Evolutionary conservation across 1,140 invertebrate genomes (phyloP).

Genomic region (Drosophila saltans): DNA sequence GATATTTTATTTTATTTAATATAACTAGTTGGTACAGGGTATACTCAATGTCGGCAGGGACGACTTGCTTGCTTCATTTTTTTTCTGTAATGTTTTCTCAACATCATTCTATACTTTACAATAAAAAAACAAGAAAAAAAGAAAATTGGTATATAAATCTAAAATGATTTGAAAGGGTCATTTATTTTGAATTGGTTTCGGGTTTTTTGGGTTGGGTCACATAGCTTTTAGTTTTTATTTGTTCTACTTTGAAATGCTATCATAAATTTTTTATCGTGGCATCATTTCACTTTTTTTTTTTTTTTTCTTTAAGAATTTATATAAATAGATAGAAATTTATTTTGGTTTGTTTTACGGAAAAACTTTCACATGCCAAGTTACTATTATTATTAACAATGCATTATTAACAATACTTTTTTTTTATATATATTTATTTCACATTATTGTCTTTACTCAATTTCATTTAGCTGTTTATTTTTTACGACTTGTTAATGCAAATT

Average conservation of each 20-base stretch:
- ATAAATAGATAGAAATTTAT: conserved; percentile 17
- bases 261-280: conserved; percentile 40
- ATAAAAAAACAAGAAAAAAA: conserved; percentile 36
- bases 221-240: conserved; percentile 19
- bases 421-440: conserved; percentile 29
- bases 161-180: conserved; percentile 52
- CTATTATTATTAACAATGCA: too few species aligned
- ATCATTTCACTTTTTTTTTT: conserved; percentile 37
- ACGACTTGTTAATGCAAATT: conserved; percentile 31
- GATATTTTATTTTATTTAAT: too few species aligned
- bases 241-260: conserved; percentile 46
- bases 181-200: conserved; percentile 42
- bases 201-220: conserved; percentile 16
- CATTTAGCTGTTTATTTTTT: conserved; percentile 23
- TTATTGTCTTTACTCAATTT: conserved; percentile 28
- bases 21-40: too few species aligned
- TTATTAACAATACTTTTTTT: not conserved
- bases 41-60: too few species aligned
- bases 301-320: conserved; percentile 45
- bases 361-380: conserved; percentile 63
- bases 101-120: conserved; percentile 27
- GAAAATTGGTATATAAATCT: conserved; percentile 57
- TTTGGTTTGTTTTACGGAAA: conserved; percentile 9
- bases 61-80: too few species aligned
- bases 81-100: conserved; percentile 24